Conservation (phyloP, 2,797 vertebrate genomes). For the Danio jaintianensis region DNA sequence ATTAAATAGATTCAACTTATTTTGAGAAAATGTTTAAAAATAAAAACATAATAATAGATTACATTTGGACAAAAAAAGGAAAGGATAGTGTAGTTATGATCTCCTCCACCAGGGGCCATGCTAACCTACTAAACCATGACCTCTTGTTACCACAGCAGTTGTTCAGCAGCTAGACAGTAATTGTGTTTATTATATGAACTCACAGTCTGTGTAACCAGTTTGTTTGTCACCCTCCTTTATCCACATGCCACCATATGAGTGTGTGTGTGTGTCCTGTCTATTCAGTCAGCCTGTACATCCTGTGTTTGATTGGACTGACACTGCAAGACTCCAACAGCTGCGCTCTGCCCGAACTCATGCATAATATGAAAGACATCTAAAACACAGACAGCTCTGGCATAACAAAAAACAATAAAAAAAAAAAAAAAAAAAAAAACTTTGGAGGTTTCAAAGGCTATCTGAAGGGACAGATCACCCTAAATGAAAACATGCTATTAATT, state of each 20-base stretch:
- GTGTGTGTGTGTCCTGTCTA: not conserved
- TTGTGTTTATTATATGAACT: not conserved
- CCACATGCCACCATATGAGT: not conserved
- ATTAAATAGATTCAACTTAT: too few species aligned
- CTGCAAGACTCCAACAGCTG: slow-evolving; percentile 12
- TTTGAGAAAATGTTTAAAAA: too few species aligned
- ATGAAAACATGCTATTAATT: not conserved
- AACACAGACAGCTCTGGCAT: slow-evolving; percentile 2
- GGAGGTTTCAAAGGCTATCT: not conserved
- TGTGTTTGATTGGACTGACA: slow-evolving; percentile 2
- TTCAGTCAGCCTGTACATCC: slow-evolving; percentile 10
- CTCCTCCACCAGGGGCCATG: slow-evolving; percentile 14
- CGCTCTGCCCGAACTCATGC: not conserved
- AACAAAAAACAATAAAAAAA: not conserved
- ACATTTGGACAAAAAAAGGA: not conserved
- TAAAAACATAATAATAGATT: too few species aligned
- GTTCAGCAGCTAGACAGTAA: not conserved
- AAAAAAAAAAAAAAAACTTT: not conserved
- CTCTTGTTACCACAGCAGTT: not conserved
- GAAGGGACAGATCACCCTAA: too few species aligned
- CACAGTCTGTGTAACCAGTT: not conserved
- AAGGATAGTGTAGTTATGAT: not conserved
- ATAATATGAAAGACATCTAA: not conserved
- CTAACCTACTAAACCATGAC: not conserved
- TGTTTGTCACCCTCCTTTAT: not conserved